A percentile compares a stretch with the other conserved stretches of the same genome.
Evolutionary conservation across 2,797 vertebrate genomes (phyloP).

Genomic region (Tenualosa ilisha): DNA sequence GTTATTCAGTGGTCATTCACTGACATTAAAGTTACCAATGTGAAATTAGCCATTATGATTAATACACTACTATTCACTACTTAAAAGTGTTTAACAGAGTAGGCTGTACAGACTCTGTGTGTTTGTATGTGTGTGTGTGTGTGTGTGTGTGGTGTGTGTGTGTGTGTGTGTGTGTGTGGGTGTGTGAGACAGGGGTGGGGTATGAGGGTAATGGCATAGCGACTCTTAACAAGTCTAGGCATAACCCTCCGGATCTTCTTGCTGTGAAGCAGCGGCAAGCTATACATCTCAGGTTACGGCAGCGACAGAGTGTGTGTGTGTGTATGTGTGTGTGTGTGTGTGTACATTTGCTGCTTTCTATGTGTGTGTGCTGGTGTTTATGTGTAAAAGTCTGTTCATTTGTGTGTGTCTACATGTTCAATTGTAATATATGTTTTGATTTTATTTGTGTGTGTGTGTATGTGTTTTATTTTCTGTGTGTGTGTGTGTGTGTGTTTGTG

Average conservation of each 20-base stretch:
- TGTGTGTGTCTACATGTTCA: constrained; percentile 4
- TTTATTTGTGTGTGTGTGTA: not conserved
- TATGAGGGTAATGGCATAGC: constrained; percentile 16
- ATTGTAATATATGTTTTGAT: not conserved
- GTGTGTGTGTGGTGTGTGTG: not conserved
- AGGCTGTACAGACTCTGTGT: not conserved
- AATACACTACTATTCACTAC: not conserved
- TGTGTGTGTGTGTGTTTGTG: constrained; percentile 10
- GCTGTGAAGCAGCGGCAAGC: constrained; percentile 40
- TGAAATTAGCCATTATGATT: not conserved
- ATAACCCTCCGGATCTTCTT: constrained; percentile 46
- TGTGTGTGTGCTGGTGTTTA: not conserved
- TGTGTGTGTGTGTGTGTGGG: constrained; percentile 5
- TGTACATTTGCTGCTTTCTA: not conserved
- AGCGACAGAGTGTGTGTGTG: not conserved
- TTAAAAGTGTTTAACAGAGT: not conserved
- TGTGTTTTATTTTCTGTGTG: not conserved
- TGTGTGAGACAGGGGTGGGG: not conserved
- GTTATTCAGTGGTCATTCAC: not conserved
- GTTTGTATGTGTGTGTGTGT: not conserved
- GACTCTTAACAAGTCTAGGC: constrained; percentile 43
- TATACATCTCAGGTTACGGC: constrained; percentile 52
- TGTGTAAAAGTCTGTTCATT: not conserved
- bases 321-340: not conserved
- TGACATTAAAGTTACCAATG: not conserved